Percentiles rank a stretch among this genome's conserved stretches.
phyloP scores from a whole-genome alignment of 2,797 vertebrate species.

The Toxotes lorentzi region DNA sequence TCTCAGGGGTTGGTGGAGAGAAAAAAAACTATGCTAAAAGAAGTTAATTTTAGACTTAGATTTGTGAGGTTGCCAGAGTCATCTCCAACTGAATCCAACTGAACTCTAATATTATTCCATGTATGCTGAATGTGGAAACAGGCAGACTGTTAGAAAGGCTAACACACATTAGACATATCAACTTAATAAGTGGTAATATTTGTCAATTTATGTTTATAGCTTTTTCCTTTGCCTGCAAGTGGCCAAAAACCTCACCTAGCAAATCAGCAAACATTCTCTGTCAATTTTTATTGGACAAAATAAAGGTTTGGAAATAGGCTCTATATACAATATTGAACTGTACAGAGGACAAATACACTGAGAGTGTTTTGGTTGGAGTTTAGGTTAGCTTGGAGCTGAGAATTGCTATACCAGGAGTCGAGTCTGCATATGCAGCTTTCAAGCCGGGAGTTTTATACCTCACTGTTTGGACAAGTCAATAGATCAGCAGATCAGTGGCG shows the following conservation, averaged over 20 bases:
- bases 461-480: constrained; percentile 11
- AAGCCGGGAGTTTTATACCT: neutral
- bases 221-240: neutral
- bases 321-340: neutral
- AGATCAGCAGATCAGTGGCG: constrained; percentile 24
- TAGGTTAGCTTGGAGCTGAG: neutral
- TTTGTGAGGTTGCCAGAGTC: neutral
- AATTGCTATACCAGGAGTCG: neutral
- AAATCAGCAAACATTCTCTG: neutral
- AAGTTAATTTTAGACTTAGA: no score
- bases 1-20: no score
- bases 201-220: neutral
- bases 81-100: neutral
- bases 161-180: neutral
- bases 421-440: neutral
- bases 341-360: neutral
- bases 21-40: no score
- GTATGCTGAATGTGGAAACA: neutral
- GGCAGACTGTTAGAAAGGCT: neutral
- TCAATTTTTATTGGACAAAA: neutral
- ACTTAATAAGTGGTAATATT: neutral
- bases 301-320: neutral
- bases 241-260: neutral
- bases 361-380: neutral
- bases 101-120: neutral